Percentiles rank a stretch among this genome's conserved stretches.
Evolutionary conservation across 2,797 vertebrate species (phyloP).

Genomic region (Micrastur ruficollis): DNA sequence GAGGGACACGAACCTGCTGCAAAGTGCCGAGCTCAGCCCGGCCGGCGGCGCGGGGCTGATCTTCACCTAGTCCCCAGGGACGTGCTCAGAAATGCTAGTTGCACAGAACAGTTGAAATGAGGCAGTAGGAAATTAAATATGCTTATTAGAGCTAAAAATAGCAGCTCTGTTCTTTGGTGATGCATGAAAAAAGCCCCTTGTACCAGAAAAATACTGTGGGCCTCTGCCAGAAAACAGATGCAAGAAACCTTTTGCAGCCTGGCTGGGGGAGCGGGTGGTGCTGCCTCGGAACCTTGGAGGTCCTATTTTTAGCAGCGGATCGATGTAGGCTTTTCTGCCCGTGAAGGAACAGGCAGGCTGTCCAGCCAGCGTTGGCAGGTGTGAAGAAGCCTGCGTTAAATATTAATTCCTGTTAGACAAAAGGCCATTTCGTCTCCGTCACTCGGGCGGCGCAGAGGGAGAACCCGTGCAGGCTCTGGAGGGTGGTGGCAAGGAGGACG

Average conservation of each 20-base stretch:
- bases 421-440: neutral
- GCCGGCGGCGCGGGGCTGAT: neutral
- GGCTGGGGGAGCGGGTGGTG: neutral
- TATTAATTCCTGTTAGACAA: neutral
- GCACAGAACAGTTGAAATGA: neutral
- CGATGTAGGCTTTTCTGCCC: neutral
- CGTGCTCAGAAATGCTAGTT: neutral
- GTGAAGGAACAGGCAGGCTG: neutral
- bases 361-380: neutral
- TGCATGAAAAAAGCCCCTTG: conserved; percentile 26
- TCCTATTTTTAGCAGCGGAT: conserved; percentile 55
- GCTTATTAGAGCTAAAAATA: conserved; percentile 62
- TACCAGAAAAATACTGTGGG: conserved; percentile 31
- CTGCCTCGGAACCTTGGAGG: neutral
- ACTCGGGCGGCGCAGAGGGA: neutral
- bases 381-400: neutral
- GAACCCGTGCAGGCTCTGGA: neutral
- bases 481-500: accelerated
- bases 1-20: neutral
- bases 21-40: neutral
- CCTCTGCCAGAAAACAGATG: conserved; percentile 27
- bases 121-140: conserved; percentile 56
- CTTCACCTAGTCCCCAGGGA: neutral
- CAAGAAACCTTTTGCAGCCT: neutral
- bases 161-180: conserved; percentile 24